Conservation (phyloP, 2,797 vertebrate species). For the Vespertilio murinus region DNA sequence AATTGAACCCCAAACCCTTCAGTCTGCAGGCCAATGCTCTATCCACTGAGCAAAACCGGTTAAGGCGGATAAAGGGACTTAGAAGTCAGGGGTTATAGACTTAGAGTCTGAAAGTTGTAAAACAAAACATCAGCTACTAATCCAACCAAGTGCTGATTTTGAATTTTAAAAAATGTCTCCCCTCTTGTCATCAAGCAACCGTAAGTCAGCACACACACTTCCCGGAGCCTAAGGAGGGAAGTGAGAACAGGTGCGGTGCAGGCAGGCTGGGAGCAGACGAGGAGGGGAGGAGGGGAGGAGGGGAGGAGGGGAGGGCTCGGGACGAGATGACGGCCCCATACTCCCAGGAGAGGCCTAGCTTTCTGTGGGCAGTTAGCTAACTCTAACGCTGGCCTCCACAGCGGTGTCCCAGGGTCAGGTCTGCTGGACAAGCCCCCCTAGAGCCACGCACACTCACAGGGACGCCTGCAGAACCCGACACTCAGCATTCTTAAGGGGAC, state of each 20-base stretch:
- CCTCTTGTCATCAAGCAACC: neutral
- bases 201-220: neutral
- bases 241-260: neutral
- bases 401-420: neutral
- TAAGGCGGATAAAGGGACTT: neutral
- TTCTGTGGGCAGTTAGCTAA: neutral
- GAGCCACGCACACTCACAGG: rapidly evolving
- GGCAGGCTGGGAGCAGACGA: rapidly evolving
- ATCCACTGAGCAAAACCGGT: too few relatives aligned
- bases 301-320: rapidly evolving
- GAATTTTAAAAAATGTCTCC: neutral
- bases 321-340: neutral
- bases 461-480: neutral
- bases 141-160: neutral
- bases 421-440: too few relatives aligned
- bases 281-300: neutral
- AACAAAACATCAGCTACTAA: neutral
- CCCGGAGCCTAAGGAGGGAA: neutral
- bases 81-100: neutral
- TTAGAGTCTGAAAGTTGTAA: neutral
- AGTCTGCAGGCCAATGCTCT: too few relatives aligned
- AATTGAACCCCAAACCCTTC: too few relatives aligned
- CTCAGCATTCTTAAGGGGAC: neutral
- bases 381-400: neutral
- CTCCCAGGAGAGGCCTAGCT: neutral